Evolutionary conservation across 1,140 invertebrate species (phyloP).

Genomic region (Bradynema listronoti): DNA sequence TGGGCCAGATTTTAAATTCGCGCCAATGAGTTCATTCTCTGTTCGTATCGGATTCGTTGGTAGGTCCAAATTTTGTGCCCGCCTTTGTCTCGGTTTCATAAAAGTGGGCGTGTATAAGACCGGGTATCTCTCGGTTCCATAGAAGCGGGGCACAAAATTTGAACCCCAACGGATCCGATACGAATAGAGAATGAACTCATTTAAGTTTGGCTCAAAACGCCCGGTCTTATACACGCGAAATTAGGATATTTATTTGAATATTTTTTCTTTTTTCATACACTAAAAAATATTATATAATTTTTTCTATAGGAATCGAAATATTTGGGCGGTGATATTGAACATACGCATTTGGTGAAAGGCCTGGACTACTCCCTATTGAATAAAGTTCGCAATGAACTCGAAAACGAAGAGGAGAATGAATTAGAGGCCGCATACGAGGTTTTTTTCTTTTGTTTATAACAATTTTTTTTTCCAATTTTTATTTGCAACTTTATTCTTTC

Average conservation of each 20-base stretch:
- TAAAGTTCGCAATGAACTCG: conserved; percentile 76
- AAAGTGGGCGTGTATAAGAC: too few relatives aligned
- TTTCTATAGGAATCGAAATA: conserved; percentile 87
- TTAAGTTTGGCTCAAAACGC: too few relatives aligned
- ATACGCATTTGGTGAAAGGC: conserved; percentile 98
- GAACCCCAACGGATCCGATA: too few relatives aligned
- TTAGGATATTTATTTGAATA: conserved; percentile 25
- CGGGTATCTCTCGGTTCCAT: neutral
- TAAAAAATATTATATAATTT: conserved; percentile 1
- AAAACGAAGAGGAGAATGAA: conserved; percentile 70
- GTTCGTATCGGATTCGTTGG: too few relatives aligned
- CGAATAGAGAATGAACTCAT: too few relatives aligned
- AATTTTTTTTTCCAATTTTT: too few relatives aligned
- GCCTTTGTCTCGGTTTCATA: too few relatives aligned
- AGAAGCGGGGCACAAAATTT: neutral
- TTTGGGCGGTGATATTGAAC: conserved; percentile 99
- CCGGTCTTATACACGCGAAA: too few relatives aligned
- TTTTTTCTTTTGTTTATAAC: neutral
- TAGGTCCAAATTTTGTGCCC: too few relatives aligned
- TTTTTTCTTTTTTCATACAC: neutral
- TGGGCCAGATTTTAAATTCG: too few relatives aligned
- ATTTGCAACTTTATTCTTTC: too few relatives aligned
- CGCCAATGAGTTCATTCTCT: too few relatives aligned
- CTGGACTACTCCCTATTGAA: conserved; percentile 97
- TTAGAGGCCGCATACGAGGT: conserved; percentile 59